Evolutionary conservation across 2,888 invertebrate genomes (phyloP).

Genomic region (Pyralis farinalis): DNA sequence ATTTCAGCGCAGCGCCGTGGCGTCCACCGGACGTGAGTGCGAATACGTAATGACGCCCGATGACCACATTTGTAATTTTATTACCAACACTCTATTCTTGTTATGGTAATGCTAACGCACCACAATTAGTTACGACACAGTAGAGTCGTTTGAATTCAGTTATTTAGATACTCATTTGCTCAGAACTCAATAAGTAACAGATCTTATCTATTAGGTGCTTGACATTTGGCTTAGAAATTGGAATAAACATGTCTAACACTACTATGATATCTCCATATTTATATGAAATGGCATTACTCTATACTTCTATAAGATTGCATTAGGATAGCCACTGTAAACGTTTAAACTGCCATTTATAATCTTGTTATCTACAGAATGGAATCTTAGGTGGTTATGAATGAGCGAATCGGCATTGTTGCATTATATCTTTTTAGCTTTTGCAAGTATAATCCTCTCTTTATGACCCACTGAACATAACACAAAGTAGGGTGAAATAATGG

Average conservation of each 20-base stretch:
- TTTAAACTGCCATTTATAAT: slow-evolving; percentile 8
- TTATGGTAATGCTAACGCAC: slow-evolving; percentile 54
- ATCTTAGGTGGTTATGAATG: slow-evolving; percentile 1
- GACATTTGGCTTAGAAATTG: no score
- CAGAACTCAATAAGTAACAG: no score
- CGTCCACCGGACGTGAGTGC: slow-evolving; percentile 47
- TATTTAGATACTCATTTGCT: no score
- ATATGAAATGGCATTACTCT: no score
- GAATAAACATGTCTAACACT: no score
- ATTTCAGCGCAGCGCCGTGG: slow-evolving; percentile 16
- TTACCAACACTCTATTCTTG: slow-evolving; percentile 50
- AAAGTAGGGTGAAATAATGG: not conserved
- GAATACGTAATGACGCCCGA: slow-evolving; percentile 61
- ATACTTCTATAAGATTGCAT: no score
- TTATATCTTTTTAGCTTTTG: not conserved
- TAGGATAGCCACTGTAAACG: slow-evolving; percentile 6
- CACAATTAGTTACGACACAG: slow-evolving; percentile 26
- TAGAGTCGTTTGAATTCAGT: not conserved
- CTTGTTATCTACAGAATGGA: slow-evolving; percentile 4
- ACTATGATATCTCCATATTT: no score
- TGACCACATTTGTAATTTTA: slow-evolving; percentile 60
- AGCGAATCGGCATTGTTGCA: not conserved
- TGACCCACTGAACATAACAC: not conserved
- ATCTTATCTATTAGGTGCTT: no score
- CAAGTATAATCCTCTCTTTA: slow-evolving; percentile 1